Conservation (phyloP, 35 echinoderm and acorn worm genomes). For the Diadema setosum region DNA sequence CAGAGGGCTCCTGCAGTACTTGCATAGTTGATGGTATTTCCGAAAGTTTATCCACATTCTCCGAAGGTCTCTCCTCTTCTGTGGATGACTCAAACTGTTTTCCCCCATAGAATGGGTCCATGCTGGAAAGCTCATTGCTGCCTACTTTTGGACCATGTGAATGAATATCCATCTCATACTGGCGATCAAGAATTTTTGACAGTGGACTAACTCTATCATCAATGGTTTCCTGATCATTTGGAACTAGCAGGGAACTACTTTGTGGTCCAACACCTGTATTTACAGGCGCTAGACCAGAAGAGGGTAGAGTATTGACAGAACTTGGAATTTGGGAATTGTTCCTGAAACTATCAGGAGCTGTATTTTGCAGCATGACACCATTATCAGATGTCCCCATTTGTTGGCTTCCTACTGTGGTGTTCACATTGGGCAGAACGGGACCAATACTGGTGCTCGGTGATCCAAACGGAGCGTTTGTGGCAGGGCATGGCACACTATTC, state of each 20-base stretch:
- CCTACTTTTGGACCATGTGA: neutral
- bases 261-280: neutral
- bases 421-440: no score
- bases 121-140: conserved; percentile 71
- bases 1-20: no score
- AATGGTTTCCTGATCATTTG: neutral
- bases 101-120: conserved; percentile 77
- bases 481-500: neutral
- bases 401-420: no score
- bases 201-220: conserved; percentile 68
- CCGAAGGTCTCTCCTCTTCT: neutral
- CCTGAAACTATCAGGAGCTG: no score
- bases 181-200: conserved; percentile 70
- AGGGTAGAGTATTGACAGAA: neutral
- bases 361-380: no score
- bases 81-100: conserved; percentile 4
- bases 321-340: no score
- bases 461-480: no score
- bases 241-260: neutral
- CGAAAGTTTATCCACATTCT: no score
- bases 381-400: neutral
- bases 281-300: neutral
- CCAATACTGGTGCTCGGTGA: no score
- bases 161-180: neutral
- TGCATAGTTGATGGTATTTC: no score